phyloP scores from a whole-genome alignment of 2,113 vertebrate genomes.

The Nothoprocta perdicaria region DNA sequence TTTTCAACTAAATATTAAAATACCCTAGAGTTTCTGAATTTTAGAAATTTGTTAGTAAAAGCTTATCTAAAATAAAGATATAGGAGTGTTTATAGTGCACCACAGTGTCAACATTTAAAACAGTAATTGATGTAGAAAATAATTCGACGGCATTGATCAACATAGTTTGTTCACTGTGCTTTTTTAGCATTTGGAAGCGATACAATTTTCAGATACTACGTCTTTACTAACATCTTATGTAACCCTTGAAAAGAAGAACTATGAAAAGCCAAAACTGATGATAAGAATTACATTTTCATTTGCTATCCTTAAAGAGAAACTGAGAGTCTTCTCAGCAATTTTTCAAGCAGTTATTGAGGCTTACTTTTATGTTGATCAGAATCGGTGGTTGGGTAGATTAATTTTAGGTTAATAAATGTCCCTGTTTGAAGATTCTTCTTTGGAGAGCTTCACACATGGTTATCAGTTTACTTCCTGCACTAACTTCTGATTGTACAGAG shows the following conservation, averaged over 20 bases:
- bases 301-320: background rate
- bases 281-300: background rate
- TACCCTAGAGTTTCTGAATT: background rate
- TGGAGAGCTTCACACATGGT: background rate
- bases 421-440: background rate
- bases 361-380: background rate
- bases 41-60: background rate
- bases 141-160: background rate
- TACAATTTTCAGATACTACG: background rate
- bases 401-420: background rate
- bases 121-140: background rate
- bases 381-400: fast-evolving
- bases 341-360: background rate
- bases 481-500: background rate
- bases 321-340: background rate
- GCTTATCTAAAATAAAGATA: background rate
- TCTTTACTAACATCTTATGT: background rate
- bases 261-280: background rate
- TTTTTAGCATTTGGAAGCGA: background rate
- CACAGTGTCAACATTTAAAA: background rate
- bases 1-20: background rate
- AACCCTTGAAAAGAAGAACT: background rate
- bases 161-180: background rate
- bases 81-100: background rate
- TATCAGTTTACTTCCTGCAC: background rate